These are phyloP conservation scores for Lagocephalus sceleratus DNA, from an alignment of 2,797 vertebrate species.

Conservation along the genomic window DNA sequence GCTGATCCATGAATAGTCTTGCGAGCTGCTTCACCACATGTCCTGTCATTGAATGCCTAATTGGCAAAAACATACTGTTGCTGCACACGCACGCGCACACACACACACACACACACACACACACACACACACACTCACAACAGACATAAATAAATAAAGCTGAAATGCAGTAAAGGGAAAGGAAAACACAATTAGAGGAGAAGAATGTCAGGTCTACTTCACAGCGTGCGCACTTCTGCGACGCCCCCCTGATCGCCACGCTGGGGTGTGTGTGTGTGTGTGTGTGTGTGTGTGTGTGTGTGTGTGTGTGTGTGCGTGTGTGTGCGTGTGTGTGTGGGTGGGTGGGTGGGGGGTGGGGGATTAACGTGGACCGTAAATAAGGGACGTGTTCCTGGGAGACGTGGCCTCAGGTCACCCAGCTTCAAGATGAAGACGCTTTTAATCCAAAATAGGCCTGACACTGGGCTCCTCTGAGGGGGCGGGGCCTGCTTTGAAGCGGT, in stretches of 20 bases:
- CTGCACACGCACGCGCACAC: conserved; percentile 43
- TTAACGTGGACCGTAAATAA: conserved; percentile 58
- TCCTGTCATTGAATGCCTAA: conserved; percentile 77
- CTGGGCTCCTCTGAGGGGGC: background rate
- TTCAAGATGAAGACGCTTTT: conserved; percentile 47
- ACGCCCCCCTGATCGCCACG: conserved; percentile 36
- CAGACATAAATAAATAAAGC: conserved; percentile 2
- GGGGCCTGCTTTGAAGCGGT: background rate
- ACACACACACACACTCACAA: conserved; percentile 28
- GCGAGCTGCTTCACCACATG: conserved; percentile 70
- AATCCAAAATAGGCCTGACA: conserved; percentile 46
- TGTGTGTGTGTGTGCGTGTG: no score
- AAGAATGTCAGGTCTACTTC: conserved; percentile 68
- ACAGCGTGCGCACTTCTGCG: conserved; percentile 57
- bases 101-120: conserved; percentile 23
- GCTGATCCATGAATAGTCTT: conserved; percentile 74
- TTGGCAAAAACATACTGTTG: conserved; percentile 67
- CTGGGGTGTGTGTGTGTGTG: conserved; percentile 63
- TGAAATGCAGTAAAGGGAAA: conserved; percentile 44
- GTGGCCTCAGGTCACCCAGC: conserved; percentile 37
- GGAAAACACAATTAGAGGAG: conserved; percentile 72
- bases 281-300: no score
- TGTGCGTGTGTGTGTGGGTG: no score
- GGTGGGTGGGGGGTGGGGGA: conserved; percentile 64
- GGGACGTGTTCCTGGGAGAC: conserved; percentile 46